A percentile compares a stretch with the other conserved stretches of the same genome.
These are phyloP conservation scores for Zaprionus inermis DNA, from an alignment of 1,140 invertebrate species.

Conservation along the genomic window DNA sequence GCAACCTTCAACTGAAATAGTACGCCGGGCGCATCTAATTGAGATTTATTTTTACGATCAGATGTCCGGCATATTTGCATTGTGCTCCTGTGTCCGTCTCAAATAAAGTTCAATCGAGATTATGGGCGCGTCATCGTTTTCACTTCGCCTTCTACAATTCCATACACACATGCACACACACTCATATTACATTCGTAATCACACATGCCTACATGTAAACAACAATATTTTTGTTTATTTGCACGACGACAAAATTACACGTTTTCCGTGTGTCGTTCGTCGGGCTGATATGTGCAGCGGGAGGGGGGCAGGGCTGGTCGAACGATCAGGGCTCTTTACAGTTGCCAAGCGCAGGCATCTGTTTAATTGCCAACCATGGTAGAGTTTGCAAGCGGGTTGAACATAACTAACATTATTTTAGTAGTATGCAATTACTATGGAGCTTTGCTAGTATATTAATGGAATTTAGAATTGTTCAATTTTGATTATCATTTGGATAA, in stretches of 20 bases:
- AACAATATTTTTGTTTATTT: slow-evolving; percentile 70
- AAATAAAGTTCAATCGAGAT: slow-evolving; percentile 20
- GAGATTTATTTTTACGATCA: background rate
- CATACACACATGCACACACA: background rate
- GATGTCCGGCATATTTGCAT: slow-evolving; percentile 24
- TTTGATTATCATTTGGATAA: background rate
- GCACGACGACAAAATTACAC: slow-evolving; percentile 35
- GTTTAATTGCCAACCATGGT: background rate
- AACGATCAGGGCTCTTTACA: slow-evolving; percentile 6
- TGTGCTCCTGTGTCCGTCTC: background rate
- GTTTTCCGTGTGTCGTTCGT: slow-evolving; percentile 59
- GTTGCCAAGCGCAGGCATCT: slow-evolving; percentile 54
- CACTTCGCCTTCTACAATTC: background rate
- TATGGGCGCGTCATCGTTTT: slow-evolving; percentile 22
- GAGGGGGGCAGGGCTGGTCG: no score
- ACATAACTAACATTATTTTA: background rate
- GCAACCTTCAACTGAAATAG: background rate
- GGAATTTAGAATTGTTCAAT: background rate
- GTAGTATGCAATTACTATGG: no score
- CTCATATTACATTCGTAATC: no score
- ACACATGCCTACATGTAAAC: slow-evolving; percentile 53
- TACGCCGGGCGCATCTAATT: background rate
- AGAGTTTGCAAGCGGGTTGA: no score
- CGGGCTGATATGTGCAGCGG: no score
- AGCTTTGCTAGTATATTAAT: background rate